Conservation (phyloP, 2,888 invertebrate species). For the Amblyteles armatorius region DNA sequence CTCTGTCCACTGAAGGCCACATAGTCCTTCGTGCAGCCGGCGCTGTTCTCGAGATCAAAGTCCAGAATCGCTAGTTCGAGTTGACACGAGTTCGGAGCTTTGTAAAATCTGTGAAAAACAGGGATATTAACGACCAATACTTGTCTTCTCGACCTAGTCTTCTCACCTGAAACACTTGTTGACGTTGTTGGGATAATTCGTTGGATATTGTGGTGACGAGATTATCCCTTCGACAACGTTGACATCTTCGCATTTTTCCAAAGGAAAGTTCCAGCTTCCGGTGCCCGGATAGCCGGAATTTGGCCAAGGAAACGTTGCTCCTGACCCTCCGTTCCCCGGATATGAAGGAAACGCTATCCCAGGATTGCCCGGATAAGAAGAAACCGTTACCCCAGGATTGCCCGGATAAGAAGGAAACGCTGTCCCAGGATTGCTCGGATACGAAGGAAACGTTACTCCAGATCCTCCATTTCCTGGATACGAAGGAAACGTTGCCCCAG, state of each 20-base stretch:
- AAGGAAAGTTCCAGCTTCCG: constrained; percentile 54
- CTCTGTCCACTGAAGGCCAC: constrained; percentile 80
- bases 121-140: neutral
- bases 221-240: constrained; percentile 82
- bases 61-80: constrained; percentile 83
- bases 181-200: constrained; percentile 83
- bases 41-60: constrained; percentile 84
- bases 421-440: constrained; percentile 32
- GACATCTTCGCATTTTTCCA: constrained; percentile 79
- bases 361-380: constrained; percentile 38
- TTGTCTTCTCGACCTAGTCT: constrained; percentile 1
- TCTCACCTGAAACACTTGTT: constrained; percentile 85
- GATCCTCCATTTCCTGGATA: neutral
- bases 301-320: constrained; percentile 20
- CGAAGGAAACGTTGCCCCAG: constrained; percentile 1
- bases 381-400: neutral
- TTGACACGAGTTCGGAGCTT: constrained; percentile 83
- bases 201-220: constrained; percentile 84
- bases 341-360: constrained; percentile 32
- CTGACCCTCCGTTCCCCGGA: constrained; percentile 31
- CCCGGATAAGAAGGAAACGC: constrained; percentile 43
- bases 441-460: constrained; percentile 10
- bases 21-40: constrained; percentile 84
- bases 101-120: constrained; percentile 80
- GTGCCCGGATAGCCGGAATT: constrained; percentile 42